Percentiles rank a stretch among this genome's conserved stretches.
These are phyloP conservation scores for Mystacides longicornis DNA, from an alignment of 2,888 invertebrate species.

Conservation along the genomic window DNA sequence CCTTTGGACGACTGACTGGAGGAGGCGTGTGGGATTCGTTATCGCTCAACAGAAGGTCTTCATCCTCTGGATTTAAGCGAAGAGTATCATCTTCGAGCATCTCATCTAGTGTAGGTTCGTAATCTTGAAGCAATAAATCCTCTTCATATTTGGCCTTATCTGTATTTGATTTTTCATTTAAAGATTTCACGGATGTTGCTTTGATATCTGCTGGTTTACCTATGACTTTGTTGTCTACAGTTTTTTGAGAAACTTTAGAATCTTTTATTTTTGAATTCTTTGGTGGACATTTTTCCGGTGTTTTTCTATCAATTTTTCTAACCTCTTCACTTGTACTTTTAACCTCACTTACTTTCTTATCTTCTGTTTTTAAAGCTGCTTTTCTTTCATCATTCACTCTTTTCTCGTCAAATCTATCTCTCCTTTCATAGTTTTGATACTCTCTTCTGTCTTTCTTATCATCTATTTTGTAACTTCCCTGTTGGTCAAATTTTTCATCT, in stretches of 20 bases:
- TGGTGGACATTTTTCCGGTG: not conserved
- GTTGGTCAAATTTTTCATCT: slow-evolving; percentile 7
- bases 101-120: slow-evolving; percentile 17
- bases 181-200: not conserved
- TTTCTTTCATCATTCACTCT: not conserved
- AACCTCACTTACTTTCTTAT: not conserved
- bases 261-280: not conserved
- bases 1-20: slow-evolving; percentile 5
- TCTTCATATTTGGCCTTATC: slow-evolving; percentile 4
- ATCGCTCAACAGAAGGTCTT: slow-evolving; percentile 29
- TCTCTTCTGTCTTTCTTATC: slow-evolving; percentile 1
- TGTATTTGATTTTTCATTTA: not conserved
- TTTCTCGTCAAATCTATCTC: slow-evolving; percentile 2
- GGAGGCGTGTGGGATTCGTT: slow-evolving; percentile 12
- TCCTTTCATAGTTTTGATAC: not conserved
- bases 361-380: not conserved
- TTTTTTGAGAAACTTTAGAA: not conserved
- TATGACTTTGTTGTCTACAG: not conserved
- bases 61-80: slow-evolving; percentile 26
- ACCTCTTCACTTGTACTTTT: not conserved
- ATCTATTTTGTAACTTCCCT: slow-evolving; percentile 3
- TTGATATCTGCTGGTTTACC: not conserved
- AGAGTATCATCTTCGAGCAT: slow-evolving; percentile 23
- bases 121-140: slow-evolving; percentile 3
- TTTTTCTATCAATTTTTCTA: not conserved